Conservation (phyloP, 2,797 vertebrate genomes). For the Rhinichthys osculus region DNA sequence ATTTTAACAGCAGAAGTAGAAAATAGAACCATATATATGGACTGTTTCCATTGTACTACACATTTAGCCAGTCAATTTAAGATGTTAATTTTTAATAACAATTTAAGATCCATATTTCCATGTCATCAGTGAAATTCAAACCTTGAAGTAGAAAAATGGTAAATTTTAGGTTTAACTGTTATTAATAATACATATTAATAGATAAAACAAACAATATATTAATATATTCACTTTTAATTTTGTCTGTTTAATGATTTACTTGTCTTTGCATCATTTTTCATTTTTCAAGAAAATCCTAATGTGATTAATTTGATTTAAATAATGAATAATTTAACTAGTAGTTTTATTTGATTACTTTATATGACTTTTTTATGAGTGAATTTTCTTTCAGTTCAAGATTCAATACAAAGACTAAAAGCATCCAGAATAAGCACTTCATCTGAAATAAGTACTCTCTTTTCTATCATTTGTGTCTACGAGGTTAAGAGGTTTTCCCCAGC, state of each 20-base stretch:
- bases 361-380: not conserved
- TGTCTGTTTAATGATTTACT: not conserved
- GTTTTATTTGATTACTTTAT: not conserved
- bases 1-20: not conserved
- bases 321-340: not conserved
- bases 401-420: not conserved
- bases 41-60: not conserved
- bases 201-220: not conserved
- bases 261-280: not conserved
- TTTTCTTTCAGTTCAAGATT: not conserved
- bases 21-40: not conserved
- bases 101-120: not conserved
- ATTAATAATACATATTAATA: not conserved
- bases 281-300: not conserved
- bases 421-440: not conserved
- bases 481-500: constrained; percentile 27
- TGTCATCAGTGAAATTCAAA: not conserved
- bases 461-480: not conserved
- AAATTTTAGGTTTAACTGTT: not conserved
- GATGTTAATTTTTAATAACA: not conserved
- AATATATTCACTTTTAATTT: not conserved
- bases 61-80: not conserved
- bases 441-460: not conserved
- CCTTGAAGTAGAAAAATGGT: not conserved
- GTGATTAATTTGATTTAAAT: not conserved